Conservation (phyloP, 2,797 vertebrate species). For the Peromyscus melanophrys region DNA sequence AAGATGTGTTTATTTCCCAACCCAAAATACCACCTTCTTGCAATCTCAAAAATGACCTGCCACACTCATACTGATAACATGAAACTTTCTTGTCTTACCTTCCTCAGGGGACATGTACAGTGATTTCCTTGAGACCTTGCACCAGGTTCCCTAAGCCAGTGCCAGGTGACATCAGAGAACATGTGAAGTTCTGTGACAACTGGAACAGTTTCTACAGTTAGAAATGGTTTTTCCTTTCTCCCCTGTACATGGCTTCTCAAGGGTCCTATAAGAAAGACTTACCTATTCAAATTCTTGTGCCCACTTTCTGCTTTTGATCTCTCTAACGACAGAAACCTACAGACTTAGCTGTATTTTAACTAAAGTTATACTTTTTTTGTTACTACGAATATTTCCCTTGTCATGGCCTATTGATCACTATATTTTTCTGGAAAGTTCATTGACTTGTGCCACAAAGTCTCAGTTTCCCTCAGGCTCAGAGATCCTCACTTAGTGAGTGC, state of each 20-base stretch:
- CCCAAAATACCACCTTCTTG: constrained; percentile 6
- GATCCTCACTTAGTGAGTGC: neutral
- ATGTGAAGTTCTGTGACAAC: neutral
- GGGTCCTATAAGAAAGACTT: neutral
- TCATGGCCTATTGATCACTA: neutral
- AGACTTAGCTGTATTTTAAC: neutral
- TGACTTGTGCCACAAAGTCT: neutral
- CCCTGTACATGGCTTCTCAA: neutral
- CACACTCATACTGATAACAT: neutral
- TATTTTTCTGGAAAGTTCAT: neutral
- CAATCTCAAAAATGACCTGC: constrained; percentile 17
- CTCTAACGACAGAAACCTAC: neutral
- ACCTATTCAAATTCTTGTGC: neutral
- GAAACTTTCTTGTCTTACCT: constrained; percentile 22
- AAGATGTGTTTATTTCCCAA: constrained; percentile 55
- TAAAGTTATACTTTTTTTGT: neutral
- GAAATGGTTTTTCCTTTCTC: neutral
- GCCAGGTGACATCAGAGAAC: neutral
- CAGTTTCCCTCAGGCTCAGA: neutral
- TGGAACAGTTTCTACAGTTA: neutral
- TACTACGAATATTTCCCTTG: neutral
- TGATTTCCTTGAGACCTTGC: neutral
- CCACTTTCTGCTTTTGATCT: neutral
- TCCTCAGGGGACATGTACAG: neutral
- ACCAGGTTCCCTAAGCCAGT: neutral